Base-by-base conservation (phyloP, 1,140 invertebrate species). In the Panonychus citri region DNA sequence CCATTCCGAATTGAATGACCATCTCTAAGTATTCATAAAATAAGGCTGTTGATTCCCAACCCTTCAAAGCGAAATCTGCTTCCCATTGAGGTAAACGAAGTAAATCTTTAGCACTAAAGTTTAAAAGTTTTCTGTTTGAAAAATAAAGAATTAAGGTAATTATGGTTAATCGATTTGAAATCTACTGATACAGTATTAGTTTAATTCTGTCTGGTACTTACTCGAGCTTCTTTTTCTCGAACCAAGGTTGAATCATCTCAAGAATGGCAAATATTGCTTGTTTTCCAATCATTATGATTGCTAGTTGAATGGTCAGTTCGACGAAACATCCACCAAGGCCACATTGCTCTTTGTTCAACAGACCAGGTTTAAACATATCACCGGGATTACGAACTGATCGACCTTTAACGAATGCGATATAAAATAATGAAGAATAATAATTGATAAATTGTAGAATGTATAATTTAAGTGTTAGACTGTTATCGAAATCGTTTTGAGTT, bases 1-100 rank as follows among this genome's bases (percentile, higher is more conserved):
- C 81, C 71, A 89, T 88, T 8, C 85, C 85, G 70, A 86, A 88
- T 66, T 89, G 84, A 21, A 88, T 70, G n/a, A 86, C 82, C 87
- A 96, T 95, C 77, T 96, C 91, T 52, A 97, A 73, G 71, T 96
- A 96, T 72, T 97, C 93, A 3, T 85, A 84, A 70, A 96, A 96
- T 15, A 96, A 73, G 63, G 87, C 85, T 68, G 85, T 78, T 50
- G 86, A 77, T 24, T 84, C 85, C 75, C 88, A 93, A 62, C 85
- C 79, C 3, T 86, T 74, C 39, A 97, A 72, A 66, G 85, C 83
- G 64, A 83, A 93, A 68, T 98, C 93, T 63, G 82, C 81, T 59
- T 89, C 78, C 85, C 87, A 96, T 55, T 85, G 81, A 27, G 76
- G 72, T 43, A 43, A 43, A 34, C 5, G 30, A 34, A 34, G 30